Percentiles rank a stretch among this genome's conserved stretches.
Evolutionary conservation across 1,140 invertebrate species (phyloP).

Genomic region (Aphis gossypii): DNA sequence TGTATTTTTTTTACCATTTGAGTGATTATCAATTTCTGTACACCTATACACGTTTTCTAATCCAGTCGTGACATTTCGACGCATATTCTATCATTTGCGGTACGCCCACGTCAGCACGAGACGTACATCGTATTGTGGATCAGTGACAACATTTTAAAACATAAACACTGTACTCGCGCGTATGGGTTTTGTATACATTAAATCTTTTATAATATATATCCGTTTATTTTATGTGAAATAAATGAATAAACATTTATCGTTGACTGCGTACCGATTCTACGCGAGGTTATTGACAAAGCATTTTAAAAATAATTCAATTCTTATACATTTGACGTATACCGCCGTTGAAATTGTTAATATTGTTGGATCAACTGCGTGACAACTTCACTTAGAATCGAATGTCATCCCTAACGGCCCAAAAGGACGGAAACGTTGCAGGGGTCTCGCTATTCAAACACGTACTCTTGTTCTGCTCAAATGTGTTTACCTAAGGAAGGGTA

Average conservation of each 20-base stretch:
- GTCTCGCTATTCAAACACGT: neutral
- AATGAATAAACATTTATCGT: conserved; percentile 1
- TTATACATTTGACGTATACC: neutral
- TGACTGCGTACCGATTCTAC: neutral
- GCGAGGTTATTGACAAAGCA: neutral
- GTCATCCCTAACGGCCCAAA: neutral
- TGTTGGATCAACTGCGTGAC: neutral
- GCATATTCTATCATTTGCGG: neutral
- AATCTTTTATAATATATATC: neutral
- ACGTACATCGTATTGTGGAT: neutral
- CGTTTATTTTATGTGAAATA: neutral
- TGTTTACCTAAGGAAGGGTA: neutral
- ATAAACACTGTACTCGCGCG: neutral
- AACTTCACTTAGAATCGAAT: neutral
- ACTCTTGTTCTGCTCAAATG: neutral
- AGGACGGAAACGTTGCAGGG: neutral
- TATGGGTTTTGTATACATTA: neutral
- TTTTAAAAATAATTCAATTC: conserved; percentile 6
- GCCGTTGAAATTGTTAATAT: neutral
- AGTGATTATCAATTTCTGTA: neutral
- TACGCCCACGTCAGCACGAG: neutral
- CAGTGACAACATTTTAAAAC: conserved; percentile 10
- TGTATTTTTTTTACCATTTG: neutral
- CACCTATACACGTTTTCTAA: neutral
- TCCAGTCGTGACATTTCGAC: conserved; percentile 35